These are phyloP conservation scores for Drosophila saltans DNA, from an alignment of 1,140 invertebrate genomes.

Conservation along the genomic window DNA sequence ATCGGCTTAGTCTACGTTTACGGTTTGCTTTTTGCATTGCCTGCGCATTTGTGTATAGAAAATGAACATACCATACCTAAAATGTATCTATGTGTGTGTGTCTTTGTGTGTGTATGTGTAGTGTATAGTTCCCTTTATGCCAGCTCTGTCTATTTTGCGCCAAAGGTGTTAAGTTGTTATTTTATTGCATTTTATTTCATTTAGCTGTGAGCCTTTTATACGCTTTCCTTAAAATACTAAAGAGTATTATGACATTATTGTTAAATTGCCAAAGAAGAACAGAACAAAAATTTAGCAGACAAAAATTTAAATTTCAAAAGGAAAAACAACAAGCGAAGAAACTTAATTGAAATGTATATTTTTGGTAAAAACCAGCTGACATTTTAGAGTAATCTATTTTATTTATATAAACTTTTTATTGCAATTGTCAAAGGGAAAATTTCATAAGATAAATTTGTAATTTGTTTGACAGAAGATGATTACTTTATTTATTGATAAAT, in stretches of 20 bases:
- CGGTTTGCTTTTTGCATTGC: slow-evolving; percentile 79
- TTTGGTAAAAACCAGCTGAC: too few species aligned
- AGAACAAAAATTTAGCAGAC: background rate
- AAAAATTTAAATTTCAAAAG: slow-evolving; percentile 1
- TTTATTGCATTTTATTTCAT: slow-evolving; percentile 67
- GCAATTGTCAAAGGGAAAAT: too few species aligned
- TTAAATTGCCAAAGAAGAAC: slow-evolving; percentile 48
- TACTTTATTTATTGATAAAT: too few species aligned
- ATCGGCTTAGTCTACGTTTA: slow-evolving; percentile 80
- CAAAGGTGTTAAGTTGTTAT: slow-evolving; percentile 66
- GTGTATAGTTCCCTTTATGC: slow-evolving; percentile 46
- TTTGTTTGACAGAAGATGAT: too few species aligned
- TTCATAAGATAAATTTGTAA: too few species aligned
- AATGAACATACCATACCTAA: background rate
- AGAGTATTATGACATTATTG: slow-evolving; percentile 61
- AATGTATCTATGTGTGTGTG: slow-evolving; percentile 1
- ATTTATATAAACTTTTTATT: background rate
- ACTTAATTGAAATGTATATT: too few species aligned
- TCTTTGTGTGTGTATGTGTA: background rate
- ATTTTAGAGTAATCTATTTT: too few species aligned
- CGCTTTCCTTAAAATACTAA: slow-evolving; percentile 23
- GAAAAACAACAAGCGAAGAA: too few species aligned
- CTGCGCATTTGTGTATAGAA: slow-evolving; percentile 64
- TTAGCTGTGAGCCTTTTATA: slow-evolving; percentile 41
- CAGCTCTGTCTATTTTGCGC: slow-evolving; percentile 53